Evolutionary conservation across 2,113 vertebrate species (phyloP).

Genomic region (Oreochromis spilurus): DNA sequence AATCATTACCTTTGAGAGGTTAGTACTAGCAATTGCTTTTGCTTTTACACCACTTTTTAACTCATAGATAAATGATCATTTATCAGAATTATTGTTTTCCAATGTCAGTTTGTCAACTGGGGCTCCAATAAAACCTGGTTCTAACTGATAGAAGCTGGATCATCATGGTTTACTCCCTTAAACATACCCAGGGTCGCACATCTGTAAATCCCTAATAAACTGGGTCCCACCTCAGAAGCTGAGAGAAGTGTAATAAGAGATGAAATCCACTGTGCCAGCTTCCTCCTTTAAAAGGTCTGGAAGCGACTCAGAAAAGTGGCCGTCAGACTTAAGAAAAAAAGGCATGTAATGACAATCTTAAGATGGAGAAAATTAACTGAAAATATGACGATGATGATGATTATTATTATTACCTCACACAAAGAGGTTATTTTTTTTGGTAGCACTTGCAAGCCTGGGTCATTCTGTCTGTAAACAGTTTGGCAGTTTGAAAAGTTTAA

Average conservation of each 20-base stretch:
- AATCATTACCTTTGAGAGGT: neutral
- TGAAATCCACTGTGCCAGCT: neutral
- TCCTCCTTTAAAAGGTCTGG: neutral
- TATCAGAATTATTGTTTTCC: neutral
- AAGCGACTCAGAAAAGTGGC: neutral
- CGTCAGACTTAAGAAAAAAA: neutral
- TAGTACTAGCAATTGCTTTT: neutral
- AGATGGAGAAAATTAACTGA: neutral
- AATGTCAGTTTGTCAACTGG: neutral
- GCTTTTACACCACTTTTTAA: neutral
- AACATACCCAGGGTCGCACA: neutral
- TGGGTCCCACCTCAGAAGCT: neutral
- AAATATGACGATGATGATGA: neutral
- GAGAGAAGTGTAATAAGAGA: neutral
- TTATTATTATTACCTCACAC: no score
- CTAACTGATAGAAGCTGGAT: neutral
- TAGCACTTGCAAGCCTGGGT: neutral
- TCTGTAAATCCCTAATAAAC: neutral
- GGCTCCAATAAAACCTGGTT: neutral
- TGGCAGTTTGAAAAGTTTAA: neutral
- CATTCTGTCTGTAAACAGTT: neutral
- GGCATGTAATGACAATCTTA: neutral
- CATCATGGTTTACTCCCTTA: neutral
- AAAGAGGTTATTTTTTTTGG: neutral
- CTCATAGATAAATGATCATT: neutral